A percentile compares a stretch with the other conserved stretches of the same genome.
Conservation (phyloP, 2,797 vertebrate genomes). For the Acanthurus lineatus region DNA sequence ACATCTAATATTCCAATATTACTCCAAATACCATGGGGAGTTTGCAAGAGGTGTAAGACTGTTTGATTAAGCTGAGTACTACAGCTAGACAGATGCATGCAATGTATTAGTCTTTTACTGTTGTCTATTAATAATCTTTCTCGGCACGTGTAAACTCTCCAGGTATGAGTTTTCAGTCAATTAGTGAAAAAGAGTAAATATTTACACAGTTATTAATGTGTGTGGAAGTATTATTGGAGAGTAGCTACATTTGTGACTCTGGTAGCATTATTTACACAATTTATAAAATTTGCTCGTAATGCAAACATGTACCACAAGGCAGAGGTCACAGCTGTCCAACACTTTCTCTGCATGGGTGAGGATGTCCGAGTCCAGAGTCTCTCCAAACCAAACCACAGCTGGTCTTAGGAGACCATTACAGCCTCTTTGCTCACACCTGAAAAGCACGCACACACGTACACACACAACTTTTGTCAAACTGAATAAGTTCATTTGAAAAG, state of each 20-base stretch:
- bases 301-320: conserved; percentile 89
- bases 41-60: neutral
- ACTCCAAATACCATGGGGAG: too few species aligned
- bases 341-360: conserved; percentile 89
- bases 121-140: neutral
- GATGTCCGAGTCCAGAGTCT: conserved; percentile 90
- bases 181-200: neutral
- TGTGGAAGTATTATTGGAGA: too few species aligned
- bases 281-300: too few species aligned
- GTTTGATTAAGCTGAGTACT: neutral
- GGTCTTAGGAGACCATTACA: conserved; percentile 93
- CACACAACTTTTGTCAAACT: conserved; percentile 14
- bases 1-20: neutral
- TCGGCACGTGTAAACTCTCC: neutral
- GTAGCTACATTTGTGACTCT: too few species aligned
- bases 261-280: too few species aligned
- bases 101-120: neutral
- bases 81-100: neutral
- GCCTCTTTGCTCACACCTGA: conserved; percentile 89
- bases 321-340: conserved; percentile 93
- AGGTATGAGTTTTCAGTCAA: too few species aligned
- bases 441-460: conserved; percentile 28
- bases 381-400: conserved; percentile 97
- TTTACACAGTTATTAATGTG: neutral
- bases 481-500: conserved; percentile 20